A percentile compares a stretch with the other conserved stretches of the same genome.
phyloP scores from a whole-genome alignment of 2,888 invertebrate genomes.

The Dicyrtomina minuta region DNA sequence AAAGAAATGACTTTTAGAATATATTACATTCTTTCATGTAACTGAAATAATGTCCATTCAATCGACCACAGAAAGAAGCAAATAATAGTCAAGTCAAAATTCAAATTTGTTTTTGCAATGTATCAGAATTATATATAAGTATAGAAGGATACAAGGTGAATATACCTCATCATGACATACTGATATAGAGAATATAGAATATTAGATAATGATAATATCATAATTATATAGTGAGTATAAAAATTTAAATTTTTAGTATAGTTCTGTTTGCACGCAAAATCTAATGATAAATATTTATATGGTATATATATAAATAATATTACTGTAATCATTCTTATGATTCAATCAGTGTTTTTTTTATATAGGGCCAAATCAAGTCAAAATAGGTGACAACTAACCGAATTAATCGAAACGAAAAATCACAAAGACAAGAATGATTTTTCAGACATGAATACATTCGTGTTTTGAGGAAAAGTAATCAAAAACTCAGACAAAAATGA shows the following conservation, averaged over 20 bases:
- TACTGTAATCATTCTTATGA: slow-evolving; percentile 8
- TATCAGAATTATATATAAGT: too few relatives aligned
- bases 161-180: too few relatives aligned
- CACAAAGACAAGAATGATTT: neutral
- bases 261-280: neutral
- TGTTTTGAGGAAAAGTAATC: neutral
- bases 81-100: too few relatives aligned
- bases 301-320: neutral
- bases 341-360: neutral
- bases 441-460: slow-evolving; percentile 20
- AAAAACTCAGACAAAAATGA: neutral
- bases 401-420: neutral
- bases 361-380: slow-evolving; percentile 4
- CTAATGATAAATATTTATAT: neutral
- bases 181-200: neutral
- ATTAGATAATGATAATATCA: neutral
- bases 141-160: too few relatives aligned
- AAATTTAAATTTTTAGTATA: neutral
- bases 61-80: too few relatives aligned
- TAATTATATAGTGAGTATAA: neutral
- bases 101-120: too few relatives aligned
- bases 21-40: too few relatives aligned
- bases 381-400: slow-evolving; percentile 1
- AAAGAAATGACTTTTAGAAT: too few relatives aligned
- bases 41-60: too few relatives aligned